phyloP scores from a whole-genome alignment of 1,140 invertebrate genomes.

The Lithobius niger region DNA sequence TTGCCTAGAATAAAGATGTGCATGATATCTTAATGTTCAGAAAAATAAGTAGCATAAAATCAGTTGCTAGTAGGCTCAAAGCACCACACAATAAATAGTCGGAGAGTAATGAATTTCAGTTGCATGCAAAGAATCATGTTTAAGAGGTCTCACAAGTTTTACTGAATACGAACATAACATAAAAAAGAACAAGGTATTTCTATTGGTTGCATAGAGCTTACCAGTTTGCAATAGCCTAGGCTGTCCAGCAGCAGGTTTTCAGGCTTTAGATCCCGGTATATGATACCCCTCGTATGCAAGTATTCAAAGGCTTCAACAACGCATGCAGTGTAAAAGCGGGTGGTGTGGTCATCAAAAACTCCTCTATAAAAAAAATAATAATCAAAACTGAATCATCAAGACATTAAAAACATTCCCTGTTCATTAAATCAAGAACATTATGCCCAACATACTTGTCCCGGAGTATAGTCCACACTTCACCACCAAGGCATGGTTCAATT shows the following conservation, averaged over 20 bases:
- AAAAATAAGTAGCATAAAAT: too few species aligned
- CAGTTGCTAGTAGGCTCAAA: too few species aligned
- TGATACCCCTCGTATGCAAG: conserved; percentile 69
- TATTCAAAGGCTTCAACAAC: conserved; percentile 85
- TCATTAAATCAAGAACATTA: neutral
- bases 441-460: conserved; percentile 38
- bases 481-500: conserved; percentile 94
- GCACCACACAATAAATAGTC: too few species aligned
- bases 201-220: too few species aligned
- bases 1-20: too few species aligned
- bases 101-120: too few species aligned
- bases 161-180: neutral
- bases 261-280: conserved; percentile 89
- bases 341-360: conserved; percentile 69
- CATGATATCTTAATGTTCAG: too few species aligned
- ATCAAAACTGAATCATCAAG: neutral
- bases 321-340: conserved; percentile 78
- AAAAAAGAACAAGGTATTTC: too few species aligned
- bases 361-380: conserved; percentile 37
- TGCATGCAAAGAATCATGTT: conserved; percentile 3
- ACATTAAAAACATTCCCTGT: neutral
- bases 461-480: conserved; percentile 95
- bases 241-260: conserved; percentile 82
- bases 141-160: neutral
- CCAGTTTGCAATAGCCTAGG: conserved; percentile 81